Conservation (phyloP, 2,888 invertebrate species). For the Ceratothoa steindachneri region DNA sequence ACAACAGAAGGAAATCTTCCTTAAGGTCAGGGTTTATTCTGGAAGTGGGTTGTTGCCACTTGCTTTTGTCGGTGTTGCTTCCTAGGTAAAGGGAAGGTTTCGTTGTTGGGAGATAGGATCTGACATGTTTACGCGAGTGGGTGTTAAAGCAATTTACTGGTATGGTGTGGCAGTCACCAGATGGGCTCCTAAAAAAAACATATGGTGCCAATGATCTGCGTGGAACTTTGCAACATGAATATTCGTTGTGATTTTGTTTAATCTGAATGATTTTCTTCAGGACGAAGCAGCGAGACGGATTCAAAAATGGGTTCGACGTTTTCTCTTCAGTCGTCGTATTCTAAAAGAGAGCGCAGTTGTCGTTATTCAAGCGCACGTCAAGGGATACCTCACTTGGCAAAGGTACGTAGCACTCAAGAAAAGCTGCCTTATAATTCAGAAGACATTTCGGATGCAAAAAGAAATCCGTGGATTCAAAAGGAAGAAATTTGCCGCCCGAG, state of each 20-base stretch:
- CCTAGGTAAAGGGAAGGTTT: no score
- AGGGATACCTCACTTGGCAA: background rate
- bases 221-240: no score
- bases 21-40: constrained; percentile 16
- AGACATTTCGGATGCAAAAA: background rate
- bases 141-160: no score
- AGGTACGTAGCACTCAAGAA: background rate
- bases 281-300: background rate
- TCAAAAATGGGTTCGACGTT: background rate
- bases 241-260: no score
- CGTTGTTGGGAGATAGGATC: no score
- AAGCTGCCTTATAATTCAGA: background rate
- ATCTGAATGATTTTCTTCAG: no score
- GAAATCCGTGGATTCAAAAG: constrained; percentile 20
- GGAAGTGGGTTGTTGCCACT: no score
- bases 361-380: background rate
- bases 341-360: background rate
- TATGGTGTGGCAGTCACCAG: no score
- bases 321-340: background rate
- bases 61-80: no score
- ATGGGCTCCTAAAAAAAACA: no score
- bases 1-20: background rate
- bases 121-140: no score
- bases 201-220: no score
- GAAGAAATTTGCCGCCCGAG: constrained; percentile 47